phyloP scores from a whole-genome alignment of 2,113 vertebrate species.

The Hemibates koningsi region DNA sequence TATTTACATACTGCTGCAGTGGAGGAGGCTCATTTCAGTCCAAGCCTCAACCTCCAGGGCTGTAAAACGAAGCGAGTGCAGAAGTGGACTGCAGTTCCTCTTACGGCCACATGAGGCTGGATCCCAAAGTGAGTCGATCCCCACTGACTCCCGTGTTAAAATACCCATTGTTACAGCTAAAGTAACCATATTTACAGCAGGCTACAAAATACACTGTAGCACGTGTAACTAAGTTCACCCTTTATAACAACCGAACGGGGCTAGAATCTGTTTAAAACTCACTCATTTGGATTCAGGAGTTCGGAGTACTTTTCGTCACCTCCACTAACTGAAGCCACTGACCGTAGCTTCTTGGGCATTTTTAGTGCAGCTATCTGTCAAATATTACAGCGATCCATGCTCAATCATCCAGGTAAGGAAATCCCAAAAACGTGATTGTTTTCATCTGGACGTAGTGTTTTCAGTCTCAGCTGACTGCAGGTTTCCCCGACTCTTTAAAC shows the following conservation, averaged over 20 bases:
- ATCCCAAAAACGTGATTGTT: accelerated
- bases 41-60: not conserved
- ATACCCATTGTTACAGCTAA: not conserved
- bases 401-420: not conserved
- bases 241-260: not conserved
- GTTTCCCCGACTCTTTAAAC: not conserved
- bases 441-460: not conserved
- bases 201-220: too few species aligned
- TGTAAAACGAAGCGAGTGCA: not conserved
- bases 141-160: not conserved
- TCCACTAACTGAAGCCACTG: not conserved
- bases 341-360: not conserved
- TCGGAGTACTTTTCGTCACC: not conserved
- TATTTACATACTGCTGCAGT: not conserved
- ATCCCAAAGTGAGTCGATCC: not conserved
- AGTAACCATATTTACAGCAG: not conserved
- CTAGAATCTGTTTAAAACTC: not conserved
- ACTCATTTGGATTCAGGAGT: not conserved
- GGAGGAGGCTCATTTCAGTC: not conserved
- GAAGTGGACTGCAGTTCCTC: not conserved
- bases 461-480: not conserved
- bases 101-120: not conserved
- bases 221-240: not conserved
- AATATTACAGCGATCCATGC: not conserved
- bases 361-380: not conserved